Percentiles rank a stretch among this genome's conserved stretches.
These are phyloP conservation scores for Peromyscus aztecus DNA, from an alignment of 2,797 vertebrate genomes.

Conservation along the genomic window DNA sequence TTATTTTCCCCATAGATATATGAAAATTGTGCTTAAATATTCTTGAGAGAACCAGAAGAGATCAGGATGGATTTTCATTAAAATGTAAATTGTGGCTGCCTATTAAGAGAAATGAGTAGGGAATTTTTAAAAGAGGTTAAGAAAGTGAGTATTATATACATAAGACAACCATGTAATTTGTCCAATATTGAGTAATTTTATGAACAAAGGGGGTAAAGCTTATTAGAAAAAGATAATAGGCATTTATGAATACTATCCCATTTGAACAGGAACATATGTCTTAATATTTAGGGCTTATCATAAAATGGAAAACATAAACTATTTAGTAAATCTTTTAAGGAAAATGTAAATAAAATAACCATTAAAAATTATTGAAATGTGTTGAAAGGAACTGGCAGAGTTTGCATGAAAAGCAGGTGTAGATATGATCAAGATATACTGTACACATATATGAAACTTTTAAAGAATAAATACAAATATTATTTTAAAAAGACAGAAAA, in stretches of 20 bases:
- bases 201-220: background rate
- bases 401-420: background rate
- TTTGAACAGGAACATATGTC: background rate
- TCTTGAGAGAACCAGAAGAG: background rate
- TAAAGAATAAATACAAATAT: background rate
- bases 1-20: constrained; percentile 22
- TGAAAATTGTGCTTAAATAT: background rate
- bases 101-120: background rate
- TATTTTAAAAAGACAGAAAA: background rate
- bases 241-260: background rate
- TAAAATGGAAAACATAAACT: constrained; percentile 1
- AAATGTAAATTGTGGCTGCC: constrained; percentile 34
- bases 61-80: background rate
- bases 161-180: background rate
- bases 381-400: background rate
- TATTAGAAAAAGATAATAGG: background rate
- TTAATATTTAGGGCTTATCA: background rate
- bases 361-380: background rate
- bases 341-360: background rate
- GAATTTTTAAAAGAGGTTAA: background rate
- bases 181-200: background rate
- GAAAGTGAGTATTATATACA: background rate
- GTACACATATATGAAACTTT: background rate
- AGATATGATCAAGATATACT: background rate
- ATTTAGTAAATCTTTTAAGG: background rate